These are phyloP conservation scores for Synergus gifuensis DNA, from an alignment of 2,888 invertebrate species.

Conservation along the genomic window DNA sequence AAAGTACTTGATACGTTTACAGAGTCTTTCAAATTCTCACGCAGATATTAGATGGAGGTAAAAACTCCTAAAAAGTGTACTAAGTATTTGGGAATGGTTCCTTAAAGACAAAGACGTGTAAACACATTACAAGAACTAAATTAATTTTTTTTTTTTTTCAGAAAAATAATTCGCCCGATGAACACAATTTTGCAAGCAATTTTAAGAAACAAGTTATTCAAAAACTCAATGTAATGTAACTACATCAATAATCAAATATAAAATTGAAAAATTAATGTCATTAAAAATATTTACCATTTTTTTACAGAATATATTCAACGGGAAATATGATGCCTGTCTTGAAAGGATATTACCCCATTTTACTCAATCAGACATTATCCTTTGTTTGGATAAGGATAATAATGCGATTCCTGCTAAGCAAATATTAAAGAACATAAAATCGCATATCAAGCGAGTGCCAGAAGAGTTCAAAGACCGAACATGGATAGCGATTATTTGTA, in stretches of 20 bases:
- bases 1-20: neutral
- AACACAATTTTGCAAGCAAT: neutral
- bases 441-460: constrained; percentile 63
- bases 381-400: constrained; percentile 80
- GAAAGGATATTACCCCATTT: constrained; percentile 86
- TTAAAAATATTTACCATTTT: constrained; percentile 30
- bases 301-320: constrained; percentile 77
- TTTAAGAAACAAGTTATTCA: neutral
- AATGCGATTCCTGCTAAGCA: constrained; percentile 75
- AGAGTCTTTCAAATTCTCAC: neutral
- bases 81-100: too few species aligned
- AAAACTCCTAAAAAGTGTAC: too few species aligned
- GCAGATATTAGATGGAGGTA: too few species aligned
- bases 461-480: constrained; percentile 50
- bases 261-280: neutral
- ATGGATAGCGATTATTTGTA: constrained; percentile 82
- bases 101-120: too few species aligned
- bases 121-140: too few species aligned
- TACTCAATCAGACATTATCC: constrained; percentile 82
- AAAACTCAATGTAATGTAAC: constrained; percentile 15
- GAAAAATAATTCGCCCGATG: neutral
- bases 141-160: constrained; percentile 5
- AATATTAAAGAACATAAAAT: constrained; percentile 32
- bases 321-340: constrained; percentile 77
- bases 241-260: neutral